These are phyloP conservation scores for Nixonia krombeini DNA, from an alignment of 1,140 invertebrate species.

Conservation along the genomic window DNA sequence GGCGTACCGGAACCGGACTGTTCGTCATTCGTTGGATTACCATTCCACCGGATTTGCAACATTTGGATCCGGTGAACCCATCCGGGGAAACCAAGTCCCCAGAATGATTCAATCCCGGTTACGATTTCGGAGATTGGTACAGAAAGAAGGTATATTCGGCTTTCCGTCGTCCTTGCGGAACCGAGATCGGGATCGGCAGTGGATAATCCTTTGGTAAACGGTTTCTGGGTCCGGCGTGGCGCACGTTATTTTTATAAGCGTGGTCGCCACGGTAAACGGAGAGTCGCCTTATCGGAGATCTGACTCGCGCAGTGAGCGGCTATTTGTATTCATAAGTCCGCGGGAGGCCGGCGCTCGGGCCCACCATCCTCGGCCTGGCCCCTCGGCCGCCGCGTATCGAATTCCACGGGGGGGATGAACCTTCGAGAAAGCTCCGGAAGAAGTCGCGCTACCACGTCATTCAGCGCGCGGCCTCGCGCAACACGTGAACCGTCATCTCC, in stretches of 20 bases:
- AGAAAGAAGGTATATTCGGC: conserved; percentile 33
- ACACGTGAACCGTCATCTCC: no score
- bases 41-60: conserved; percentile 7
- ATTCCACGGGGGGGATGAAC: conserved; percentile 40
- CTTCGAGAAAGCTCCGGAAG: conserved; percentile 45
- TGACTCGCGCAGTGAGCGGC: conserved; percentile 70
- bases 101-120: conserved; percentile 37
- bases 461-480: conserved; percentile 16
- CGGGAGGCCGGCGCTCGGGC: conserved; percentile 70
- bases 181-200: conserved; percentile 45
- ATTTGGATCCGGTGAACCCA: not conserved
- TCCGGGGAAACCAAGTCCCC: conserved; percentile 33
- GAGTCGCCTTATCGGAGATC: conserved; percentile 67
- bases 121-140: no score
- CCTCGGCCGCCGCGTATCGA: conserved; percentile 27
- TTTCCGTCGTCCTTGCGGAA: conserved; percentile 47
- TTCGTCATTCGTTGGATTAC: conserved; percentile 54
- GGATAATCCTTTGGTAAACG: conserved; percentile 68
- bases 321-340: conserved; percentile 74
- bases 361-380: conserved; percentile 17
- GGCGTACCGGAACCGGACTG: conserved; percentile 43
- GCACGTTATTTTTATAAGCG: conserved; percentile 35
- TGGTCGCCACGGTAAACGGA: conserved; percentile 48
- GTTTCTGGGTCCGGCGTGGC: conserved; percentile 27
- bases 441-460: conserved; percentile 45